Evolutionary conservation across 2,113 vertebrate genomes (phyloP).

Genomic region (Chascanopsetta lugubris): DNA sequence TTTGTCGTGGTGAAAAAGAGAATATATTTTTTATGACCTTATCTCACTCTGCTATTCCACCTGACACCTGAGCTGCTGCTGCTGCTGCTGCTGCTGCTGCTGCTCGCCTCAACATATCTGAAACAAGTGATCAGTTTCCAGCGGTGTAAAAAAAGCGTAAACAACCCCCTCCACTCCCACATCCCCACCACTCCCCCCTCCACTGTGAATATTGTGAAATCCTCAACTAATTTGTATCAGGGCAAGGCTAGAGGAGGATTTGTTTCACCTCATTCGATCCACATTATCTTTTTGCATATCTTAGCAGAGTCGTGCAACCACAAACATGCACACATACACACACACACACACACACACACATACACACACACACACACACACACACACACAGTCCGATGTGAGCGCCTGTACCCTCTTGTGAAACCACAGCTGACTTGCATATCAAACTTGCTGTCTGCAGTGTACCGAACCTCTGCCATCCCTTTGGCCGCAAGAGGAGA

Average conservation of each 20-base stretch:
- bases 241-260: constrained; percentile 33
- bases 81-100: too few relatives aligned
- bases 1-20: constrained; percentile 30
- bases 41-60: constrained; percentile 35
- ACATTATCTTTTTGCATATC: constrained; percentile 42
- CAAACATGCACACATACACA: too few relatives aligned
- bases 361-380: constrained; percentile 1
- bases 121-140: constrained; percentile 26
- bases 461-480: constrained; percentile 70
- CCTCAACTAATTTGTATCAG: constrained; percentile 47
- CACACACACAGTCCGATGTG: constrained; percentile 10
- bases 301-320: neutral
- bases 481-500: constrained; percentile 73
- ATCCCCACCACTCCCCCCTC: constrained; percentile 33
- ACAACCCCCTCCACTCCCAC: neutral
- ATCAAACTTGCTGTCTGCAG: constrained; percentile 36
- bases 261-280: constrained; percentile 44
- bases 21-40: constrained; percentile 6
- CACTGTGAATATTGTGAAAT: constrained; percentile 38
- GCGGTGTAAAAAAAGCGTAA: constrained; percentile 1
- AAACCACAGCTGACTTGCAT: constrained; percentile 62
- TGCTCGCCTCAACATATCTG: constrained; percentile 34
- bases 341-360: too few relatives aligned
- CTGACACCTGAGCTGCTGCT: constrained; percentile 26
- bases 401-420: constrained; percentile 49